phyloP scores from a whole-genome alignment of 2,888 invertebrate species.

The Cephus pygmeus region DNA sequence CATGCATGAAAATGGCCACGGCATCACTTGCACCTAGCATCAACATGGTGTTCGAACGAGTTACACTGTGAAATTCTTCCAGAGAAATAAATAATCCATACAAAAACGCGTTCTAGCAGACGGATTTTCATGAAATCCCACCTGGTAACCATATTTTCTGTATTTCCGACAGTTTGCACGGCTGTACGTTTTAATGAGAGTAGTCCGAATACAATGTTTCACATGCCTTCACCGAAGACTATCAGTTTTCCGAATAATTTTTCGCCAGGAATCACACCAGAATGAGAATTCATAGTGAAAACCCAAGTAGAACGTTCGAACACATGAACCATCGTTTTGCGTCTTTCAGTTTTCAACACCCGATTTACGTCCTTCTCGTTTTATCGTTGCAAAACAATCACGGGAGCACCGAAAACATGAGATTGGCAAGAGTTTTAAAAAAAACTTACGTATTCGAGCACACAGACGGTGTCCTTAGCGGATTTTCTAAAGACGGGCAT shows the following conservation, averaged over 20 bases:
- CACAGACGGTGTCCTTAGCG: slow-evolving; percentile 55
- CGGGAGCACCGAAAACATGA: neutral
- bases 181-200: slow-evolving; percentile 23
- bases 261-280: neutral
- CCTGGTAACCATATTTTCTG: slow-evolving; percentile 23
- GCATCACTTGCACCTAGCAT: slow-evolving; percentile 58
- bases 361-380: slow-evolving; percentile 15
- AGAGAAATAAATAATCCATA: neutral
- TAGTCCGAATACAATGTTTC: slow-evolving; percentile 5
- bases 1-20: slow-evolving; percentile 65
- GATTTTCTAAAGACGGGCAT: slow-evolving; percentile 60
- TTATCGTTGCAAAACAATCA: neutral
- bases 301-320: slow-evolving; percentile 36
- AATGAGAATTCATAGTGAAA: slow-evolving; percentile 14
- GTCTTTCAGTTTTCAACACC: slow-evolving; percentile 27
- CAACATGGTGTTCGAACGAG: slow-evolving; percentile 43
- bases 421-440: neutral
- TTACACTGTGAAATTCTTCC: neutral
- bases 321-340: slow-evolving; percentile 51
- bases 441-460: slow-evolving; percentile 59
- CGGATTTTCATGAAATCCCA: slow-evolving; percentile 15
- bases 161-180: neutral
- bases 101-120: slow-evolving; percentile 5
- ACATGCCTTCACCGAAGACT: neutral
- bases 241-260: neutral